Percentiles rank a stretch among this genome's conserved stretches.
Conservation (phyloP, 37 sponge, comb jelly and placozoan species). For the Diacarnus erythraeanus region DNA sequence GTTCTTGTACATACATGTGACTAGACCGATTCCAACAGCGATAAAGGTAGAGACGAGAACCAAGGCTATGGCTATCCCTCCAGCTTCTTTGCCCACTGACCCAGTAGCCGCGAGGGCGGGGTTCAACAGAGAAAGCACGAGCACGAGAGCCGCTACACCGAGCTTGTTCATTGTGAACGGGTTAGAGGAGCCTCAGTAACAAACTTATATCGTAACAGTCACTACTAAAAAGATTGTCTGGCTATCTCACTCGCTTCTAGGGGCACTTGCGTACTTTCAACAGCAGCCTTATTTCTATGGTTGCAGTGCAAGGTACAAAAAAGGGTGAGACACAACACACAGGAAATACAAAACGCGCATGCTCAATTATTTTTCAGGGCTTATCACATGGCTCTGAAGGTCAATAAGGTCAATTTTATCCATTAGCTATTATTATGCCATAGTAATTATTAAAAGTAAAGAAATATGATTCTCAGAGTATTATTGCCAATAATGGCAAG, state of each 20-base stretch:
- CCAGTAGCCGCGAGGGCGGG: constrained; percentile 45
- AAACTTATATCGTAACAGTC: background rate
- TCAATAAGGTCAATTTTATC: background rate
- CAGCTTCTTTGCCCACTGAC: constrained; percentile 44
- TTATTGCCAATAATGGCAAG: background rate
- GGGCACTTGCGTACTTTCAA: too few relatives aligned
- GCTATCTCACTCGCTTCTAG: too few relatives aligned
- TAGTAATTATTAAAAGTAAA: background rate
- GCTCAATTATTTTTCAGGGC: constrained; percentile 39
- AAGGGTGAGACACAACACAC: background rate
- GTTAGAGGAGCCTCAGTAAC: background rate
- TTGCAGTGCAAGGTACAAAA: background rate
- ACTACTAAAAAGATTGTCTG: background rate
- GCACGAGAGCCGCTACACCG: background rate
- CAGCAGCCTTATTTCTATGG: background rate
- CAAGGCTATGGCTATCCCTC: constrained; percentile 56
- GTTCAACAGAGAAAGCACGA: constrained; percentile 16
- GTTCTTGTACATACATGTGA: constrained; percentile 67
- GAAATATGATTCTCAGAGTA: too few relatives aligned
- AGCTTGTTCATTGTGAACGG: constrained; percentile 20
- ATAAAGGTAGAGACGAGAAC: constrained; percentile 42
- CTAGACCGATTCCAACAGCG: constrained; percentile 36
- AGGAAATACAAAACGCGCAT: constrained; percentile 27
- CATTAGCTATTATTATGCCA: too few relatives aligned
- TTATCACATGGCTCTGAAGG: background rate